Conservation (phyloP, 2,888 invertebrate species). For the Ferrisia virgata region DNA sequence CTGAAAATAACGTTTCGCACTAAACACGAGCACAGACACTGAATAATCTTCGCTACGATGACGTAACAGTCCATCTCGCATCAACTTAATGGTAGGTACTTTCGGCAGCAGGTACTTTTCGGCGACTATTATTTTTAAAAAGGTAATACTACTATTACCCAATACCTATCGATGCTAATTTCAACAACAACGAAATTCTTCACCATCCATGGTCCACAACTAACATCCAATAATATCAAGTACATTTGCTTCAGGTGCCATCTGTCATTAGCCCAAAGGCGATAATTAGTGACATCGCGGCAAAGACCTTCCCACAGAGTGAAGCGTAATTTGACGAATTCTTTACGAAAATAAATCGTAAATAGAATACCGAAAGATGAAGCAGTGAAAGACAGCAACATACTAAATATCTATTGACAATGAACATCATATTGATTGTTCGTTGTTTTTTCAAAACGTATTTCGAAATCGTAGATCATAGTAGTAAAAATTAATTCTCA, state of each 20-base stretch:
- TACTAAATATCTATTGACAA: neutral
- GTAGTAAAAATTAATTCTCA: neutral
- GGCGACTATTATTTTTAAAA: neutral
- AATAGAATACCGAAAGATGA: neutral
- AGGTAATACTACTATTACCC: neutral
- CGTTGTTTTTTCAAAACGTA: neutral
- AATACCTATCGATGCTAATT: neutral
- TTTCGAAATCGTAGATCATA: neutral
- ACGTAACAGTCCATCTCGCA: neutral
- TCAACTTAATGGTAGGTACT: neutral
- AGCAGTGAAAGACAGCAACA: neutral
- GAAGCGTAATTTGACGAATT: neutral
- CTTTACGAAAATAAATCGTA: neutral
- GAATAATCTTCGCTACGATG: neutral
- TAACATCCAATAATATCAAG: neutral
- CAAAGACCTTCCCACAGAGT: neutral
- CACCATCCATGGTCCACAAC: too few relatives aligned
- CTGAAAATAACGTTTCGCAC: too few relatives aligned
- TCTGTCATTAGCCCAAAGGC: neutral
- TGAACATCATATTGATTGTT: neutral
- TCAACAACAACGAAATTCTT: neutral
- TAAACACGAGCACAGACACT: too few relatives aligned
- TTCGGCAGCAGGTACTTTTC: neutral
- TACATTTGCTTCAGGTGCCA: neutral
- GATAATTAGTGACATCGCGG: conserved; percentile 1